Conservation (phyloP, 2,113 vertebrate species). For the Corvus cornix region DNA sequence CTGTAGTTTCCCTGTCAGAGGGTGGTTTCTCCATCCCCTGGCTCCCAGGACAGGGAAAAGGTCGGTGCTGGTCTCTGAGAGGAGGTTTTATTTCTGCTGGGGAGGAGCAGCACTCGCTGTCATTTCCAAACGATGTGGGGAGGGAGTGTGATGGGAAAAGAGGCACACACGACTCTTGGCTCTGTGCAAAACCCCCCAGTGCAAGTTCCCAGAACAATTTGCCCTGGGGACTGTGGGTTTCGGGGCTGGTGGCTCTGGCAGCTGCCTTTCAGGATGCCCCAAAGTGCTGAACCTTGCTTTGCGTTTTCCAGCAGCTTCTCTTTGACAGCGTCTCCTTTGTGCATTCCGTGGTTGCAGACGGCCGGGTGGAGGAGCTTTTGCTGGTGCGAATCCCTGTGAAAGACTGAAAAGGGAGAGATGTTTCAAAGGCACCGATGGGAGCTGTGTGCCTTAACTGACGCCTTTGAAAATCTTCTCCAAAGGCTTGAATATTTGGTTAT, state of each 20-base stretch:
- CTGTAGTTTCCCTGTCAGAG: not conserved
- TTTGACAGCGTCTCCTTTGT: not conserved
- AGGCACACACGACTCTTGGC: not conserved
- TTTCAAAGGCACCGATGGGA: constrained; percentile 27
- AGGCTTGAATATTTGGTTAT: constrained; percentile 29
- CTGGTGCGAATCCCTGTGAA: constrained; percentile 7
- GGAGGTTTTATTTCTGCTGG: not conserved
- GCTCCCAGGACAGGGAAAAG: not conserved
- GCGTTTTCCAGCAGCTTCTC: constrained; percentile 20
- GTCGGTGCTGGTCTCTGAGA: not conserved
- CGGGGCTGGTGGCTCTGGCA: accelerated
- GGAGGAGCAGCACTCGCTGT: not conserved
- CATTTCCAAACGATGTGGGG: accelerated
- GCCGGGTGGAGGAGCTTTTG: constrained; percentile 22
- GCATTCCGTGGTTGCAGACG: not conserved
- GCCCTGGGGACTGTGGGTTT: not conserved
- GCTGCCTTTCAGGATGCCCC: not conserved
- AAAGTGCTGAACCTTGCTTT: not conserved
- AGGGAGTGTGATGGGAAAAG: accelerated
- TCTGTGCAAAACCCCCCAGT: accelerated
- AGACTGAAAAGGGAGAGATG: not conserved
- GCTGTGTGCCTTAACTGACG: not conserved
- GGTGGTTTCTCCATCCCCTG: not conserved
- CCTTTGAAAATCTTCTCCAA: constrained; percentile 40
- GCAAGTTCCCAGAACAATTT: not conserved